Evolutionary conservation across 2,797 vertebrate species (phyloP), one percentile per base, ranked within the genome.

Genomic region (Lutjanus campechanus): DNA sequence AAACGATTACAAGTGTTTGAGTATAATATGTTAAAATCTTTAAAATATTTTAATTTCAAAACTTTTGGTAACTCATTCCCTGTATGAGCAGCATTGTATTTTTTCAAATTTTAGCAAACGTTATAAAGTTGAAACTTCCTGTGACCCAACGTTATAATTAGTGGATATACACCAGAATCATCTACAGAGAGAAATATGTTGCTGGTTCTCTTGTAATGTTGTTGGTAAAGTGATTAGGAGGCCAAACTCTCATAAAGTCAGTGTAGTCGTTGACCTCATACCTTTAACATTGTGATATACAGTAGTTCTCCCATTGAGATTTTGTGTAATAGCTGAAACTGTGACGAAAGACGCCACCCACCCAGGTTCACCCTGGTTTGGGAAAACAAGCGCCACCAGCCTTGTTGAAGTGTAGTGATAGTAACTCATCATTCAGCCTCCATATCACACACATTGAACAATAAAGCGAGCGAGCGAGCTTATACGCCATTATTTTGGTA

Each of bases 331-430:
- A 60, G 50, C 13, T 56, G 22, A 70, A 81, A 82, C 73, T 81
- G 81, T 82, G 78, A 85, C 4, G 10, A 69, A 51, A 71, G 63
- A 78, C 36, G 12, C 79, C 82, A 40, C 82, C 87, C 73, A n/a
- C 70, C 72, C 79, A 65, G 69, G 56, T 51, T 19, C 1, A 20
- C 40, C 25, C 79, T 73, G 76, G 56, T 72, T 25, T 54, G 63
- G 76, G 53, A 54, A 79, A 72, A 64, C 59, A 19, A 82, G 69
- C 58, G 61, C 76, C 79, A 66, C 80, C 85, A 82, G 82, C 84
- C 63, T 76, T 54, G 54, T 62, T 56, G 3, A 19, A 61, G 55
- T 76, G 64, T 22, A 29, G 64, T 40, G 53, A 36, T 36, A 36
- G 44, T 5, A 7, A 58, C 36, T 68, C 29, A 17, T 77, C 74